A percentile compares a stretch with the other conserved stretches of the same genome.
Conservation (phyloP, 2,113 vertebrate species). For the Ramphastos sulfuratus region DNA sequence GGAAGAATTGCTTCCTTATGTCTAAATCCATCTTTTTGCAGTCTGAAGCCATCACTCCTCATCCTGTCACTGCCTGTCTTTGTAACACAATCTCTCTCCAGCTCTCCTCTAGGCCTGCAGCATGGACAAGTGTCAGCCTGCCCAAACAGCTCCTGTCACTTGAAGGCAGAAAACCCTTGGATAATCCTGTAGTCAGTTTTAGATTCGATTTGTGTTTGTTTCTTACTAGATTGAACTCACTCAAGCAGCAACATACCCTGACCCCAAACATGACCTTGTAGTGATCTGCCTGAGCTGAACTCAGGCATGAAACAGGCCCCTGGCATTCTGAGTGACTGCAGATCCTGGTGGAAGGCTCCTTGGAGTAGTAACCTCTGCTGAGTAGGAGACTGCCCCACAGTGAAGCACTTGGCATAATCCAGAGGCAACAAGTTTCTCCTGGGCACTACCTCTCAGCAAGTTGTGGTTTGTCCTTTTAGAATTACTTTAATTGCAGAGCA, state of each 20-base stretch:
- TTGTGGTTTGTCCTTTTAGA: background rate
- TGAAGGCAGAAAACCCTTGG: background rate
- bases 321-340: background rate
- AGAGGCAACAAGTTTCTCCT: background rate
- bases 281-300: background rate
- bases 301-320: fast-evolving
- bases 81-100: too few species aligned
- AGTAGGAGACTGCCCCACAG: background rate
- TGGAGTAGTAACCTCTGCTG: background rate
- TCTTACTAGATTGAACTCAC: background rate
- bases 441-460: background rate
- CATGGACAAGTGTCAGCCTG: background rate
- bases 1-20: too few species aligned
- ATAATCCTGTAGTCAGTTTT: background rate
- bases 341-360: background rate
- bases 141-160: background rate
- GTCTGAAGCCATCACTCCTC: too few species aligned
- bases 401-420: background rate
- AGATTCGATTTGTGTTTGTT: background rate
- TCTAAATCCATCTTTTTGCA: too few species aligned
- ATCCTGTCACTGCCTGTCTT: too few species aligned
- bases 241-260: too few species aligned
- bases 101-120: background rate
- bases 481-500: background rate
- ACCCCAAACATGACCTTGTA: background rate